These are phyloP conservation scores for Cyanistes caeruleus DNA, from an alignment of 2,113 vertebrate genomes.

Conservation along the genomic window DNA sequence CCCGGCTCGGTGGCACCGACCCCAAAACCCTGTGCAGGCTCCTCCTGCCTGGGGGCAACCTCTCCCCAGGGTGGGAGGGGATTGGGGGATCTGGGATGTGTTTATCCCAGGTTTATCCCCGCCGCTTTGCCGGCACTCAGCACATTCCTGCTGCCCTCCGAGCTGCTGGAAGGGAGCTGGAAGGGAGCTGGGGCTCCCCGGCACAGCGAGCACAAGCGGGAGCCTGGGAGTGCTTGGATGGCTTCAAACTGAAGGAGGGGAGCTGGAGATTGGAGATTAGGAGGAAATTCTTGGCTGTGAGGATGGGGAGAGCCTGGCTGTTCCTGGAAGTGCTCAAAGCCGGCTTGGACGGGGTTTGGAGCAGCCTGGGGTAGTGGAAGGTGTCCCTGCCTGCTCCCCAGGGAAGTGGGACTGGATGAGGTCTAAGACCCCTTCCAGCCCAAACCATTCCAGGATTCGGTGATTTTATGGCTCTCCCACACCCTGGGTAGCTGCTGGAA, in stretches of 20 bases:
- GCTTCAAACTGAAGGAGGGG: not conserved
- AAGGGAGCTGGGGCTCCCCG: not conserved
- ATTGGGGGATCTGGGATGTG: not conserved
- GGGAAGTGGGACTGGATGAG: not conserved
- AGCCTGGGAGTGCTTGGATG: not conserved
- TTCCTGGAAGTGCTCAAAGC: not conserved
- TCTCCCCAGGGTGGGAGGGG: not conserved
- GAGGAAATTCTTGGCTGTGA: not conserved
- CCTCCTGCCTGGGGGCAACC: not conserved
- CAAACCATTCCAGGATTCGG: not conserved
- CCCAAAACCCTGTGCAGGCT: not conserved
- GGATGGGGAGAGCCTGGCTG: not conserved
- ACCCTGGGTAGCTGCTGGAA: not conserved
- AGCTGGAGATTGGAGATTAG: not conserved
- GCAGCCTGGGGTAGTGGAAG: rapidly evolving
- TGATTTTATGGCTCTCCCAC: not conserved
- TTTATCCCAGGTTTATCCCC: not conserved
- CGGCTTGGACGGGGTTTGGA: not conserved
- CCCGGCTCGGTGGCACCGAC: not conserved
- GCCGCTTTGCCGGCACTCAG: not conserved
- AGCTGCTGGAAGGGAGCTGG: rapidly evolving
- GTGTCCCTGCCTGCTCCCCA: not conserved
- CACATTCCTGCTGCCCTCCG: not conserved
- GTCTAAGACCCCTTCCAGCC: not conserved
- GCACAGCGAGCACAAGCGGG: not conserved